A percentile compares a stretch with the other conserved stretches of the same genome.
Conservation (phyloP, 2,888 invertebrate genomes). For the Thysanoteuthis rhombus region DNA sequence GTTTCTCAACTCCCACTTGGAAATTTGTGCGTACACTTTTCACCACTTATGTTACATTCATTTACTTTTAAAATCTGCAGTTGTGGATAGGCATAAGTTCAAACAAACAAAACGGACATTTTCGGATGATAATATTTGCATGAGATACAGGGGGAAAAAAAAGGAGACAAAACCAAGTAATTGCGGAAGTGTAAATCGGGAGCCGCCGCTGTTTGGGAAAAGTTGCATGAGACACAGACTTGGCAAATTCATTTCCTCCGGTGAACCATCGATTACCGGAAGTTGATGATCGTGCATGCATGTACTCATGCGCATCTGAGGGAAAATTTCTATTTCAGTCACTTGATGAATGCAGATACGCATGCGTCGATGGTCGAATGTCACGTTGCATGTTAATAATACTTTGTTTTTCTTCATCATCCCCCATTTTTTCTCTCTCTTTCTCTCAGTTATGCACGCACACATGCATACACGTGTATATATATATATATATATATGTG, state of each 20-base stretch:
- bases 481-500: conserved; percentile 12
- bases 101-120: too few species aligned
- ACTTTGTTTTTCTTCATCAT: background rate
- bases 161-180: background rate
- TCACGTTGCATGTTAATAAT: background rate
- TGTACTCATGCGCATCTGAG: background rate
- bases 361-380: background rate
- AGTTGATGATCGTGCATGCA: background rate
- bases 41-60: too few species aligned
- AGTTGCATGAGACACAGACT: background rate
- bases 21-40: too few species aligned
- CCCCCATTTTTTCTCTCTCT: background rate
- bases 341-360: background rate
- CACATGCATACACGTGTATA: background rate
- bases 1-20: too few species aligned
- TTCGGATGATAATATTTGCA: background rate
- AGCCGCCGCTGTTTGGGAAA: background rate
- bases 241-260: background rate
- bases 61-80: too few species aligned
- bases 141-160: background rate
- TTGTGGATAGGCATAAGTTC: too few species aligned
- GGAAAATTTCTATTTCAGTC: background rate
- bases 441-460: background rate
- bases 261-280: background rate
- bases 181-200: background rate